Base-by-base conservation (phyloP, 1,140 invertebrate genomes). In the Holcopasites calliopsidis region DNA sequence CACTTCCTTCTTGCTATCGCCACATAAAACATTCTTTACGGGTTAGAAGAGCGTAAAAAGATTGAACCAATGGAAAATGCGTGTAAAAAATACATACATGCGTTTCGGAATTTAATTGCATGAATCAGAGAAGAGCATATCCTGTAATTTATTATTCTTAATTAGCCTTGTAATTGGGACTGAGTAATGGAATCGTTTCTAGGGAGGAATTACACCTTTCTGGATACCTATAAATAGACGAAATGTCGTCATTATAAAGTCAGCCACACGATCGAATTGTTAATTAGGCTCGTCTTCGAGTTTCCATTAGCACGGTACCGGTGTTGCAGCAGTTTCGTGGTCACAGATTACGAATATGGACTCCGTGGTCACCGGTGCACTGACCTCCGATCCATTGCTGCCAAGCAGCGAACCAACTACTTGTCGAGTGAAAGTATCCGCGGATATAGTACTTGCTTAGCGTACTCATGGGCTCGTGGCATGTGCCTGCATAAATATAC, bases 351-450 rank as follows among this genome's bases (percentile, higher is more conserved):
- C 49, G 54, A 83, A 42, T 49, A 16, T 79, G 80, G 76, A 83
- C 76, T 69, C n/a, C n/a, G 77, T 87, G 83, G 85, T 87, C 85
- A 86, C 72, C 84, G 61, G 86, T 88, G 85, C 86, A 87, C 85
- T 87, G 86, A 87, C 86, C 86, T 86, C 85, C 84, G 82, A 85
- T 85, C 79, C 81, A 82, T 85, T 64, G 82, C 79, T 74, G 77
- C 70, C 84, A 55, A 77, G 31, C 79, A 75, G 75, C 80, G 77
- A 84, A 81, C 73, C 79, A 72, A 82, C 83, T 85, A 86, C 82
- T 85, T 78, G 77, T 70, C 84, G 82, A 85, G 85, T 86, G 85
- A 86, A 86, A 86, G 85, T 86, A 85, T 83, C 79, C 66, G 42
- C 49, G 60, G 31, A 60, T 80, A 65, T n/a, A n/a, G 18, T 76